Evolutionary conservation across 2,113 vertebrate species (phyloP), one percentile per base, ranked within the genome.

Genomic region (Nesospiza acunhae): DNA sequence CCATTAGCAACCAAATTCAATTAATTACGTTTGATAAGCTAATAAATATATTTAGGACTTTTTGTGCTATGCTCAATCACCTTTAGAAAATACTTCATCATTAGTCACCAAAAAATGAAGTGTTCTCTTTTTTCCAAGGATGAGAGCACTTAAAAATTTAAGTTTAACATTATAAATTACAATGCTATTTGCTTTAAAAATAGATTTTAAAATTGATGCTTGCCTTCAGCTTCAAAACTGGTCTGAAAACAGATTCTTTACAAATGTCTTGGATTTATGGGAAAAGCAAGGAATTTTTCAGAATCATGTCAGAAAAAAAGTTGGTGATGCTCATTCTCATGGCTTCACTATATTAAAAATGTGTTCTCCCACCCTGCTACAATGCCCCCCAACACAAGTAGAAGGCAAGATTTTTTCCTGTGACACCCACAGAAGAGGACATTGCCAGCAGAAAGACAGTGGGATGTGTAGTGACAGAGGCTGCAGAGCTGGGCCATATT

Each of bases 71-170:
- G 55, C 64, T 86, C 63, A 93, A 63, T 88, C 94, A 97, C 86
- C 94, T 86, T 96, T 77, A 90, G 50, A 94, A 96, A 94, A 80
- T 64, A 93, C 76, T 95, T 95, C 64, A 92, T 95, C 82, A 68
- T 92, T 87, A 90, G 42, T 73, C 78, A 86, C 63, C 24, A 73
- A 66, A 77, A 89, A 88, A 60, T 46, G 9, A 91, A 92, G 42
- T 26, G 10, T 37, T 87, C 17, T 77, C 22, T 60, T 90, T 84
- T 86, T 75, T 83, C 14, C 73, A 82, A 72, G 62, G 70, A 90
- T 88, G 72, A 92, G 46, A 95, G 41, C 82, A 62, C 78, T 85
- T 85, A 4, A 62, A 86, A 85, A 33, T 30, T 93, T 68, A 50
- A 58, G 20, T 42, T 76, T 74, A 84, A 80, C 20, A 66, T 83